These are phyloP conservation scores for Bagarius yarrelli DNA, from an alignment of 2,113 vertebrate genomes.

Conservation along the genomic window DNA sequence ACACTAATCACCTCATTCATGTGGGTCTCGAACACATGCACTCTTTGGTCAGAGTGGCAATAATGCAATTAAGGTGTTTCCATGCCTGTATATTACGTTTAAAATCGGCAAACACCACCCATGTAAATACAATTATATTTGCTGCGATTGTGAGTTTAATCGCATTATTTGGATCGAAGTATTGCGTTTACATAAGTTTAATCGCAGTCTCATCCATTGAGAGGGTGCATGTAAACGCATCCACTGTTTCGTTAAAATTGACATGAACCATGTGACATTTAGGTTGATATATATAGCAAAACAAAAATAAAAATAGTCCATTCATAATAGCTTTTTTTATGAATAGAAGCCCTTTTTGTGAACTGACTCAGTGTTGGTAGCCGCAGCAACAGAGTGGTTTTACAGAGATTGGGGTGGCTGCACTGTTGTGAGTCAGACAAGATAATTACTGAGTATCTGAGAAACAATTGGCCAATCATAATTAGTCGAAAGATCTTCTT, in stretches of 20 bases:
- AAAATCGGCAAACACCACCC: too few relatives aligned
- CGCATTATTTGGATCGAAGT: too few relatives aligned
- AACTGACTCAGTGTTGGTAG: conserved; percentile 11
- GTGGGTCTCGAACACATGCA: too few relatives aligned
- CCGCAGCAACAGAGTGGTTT: conserved; percentile 18
- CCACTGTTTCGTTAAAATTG: neutral
- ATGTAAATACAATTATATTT: too few relatives aligned
- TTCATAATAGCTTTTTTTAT: conserved; percentile 7
- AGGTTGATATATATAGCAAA: neutral
- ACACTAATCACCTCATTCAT: too few relatives aligned
- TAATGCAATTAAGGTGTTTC: too few relatives aligned
- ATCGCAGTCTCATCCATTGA: too few relatives aligned
- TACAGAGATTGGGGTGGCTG: conserved; percentile 34
- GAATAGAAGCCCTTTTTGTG: neutral
- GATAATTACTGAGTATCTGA: conserved; percentile 42
- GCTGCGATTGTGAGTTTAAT: too few relatives aligned
- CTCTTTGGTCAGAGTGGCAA: too few relatives aligned
- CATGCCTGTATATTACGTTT: too few relatives aligned
- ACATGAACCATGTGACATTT: neutral
- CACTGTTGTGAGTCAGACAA: conserved; percentile 37
- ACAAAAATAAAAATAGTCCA: neutral
- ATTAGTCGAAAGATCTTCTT: conserved; percentile 1
- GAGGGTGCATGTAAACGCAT: too few relatives aligned
- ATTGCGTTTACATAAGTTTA: too few relatives aligned
- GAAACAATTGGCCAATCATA: conserved; percentile 46